Evolutionary conservation across 2,113 vertebrate genomes (phyloP).

Genomic region (Chamaetylas fuelleborni): DNA sequence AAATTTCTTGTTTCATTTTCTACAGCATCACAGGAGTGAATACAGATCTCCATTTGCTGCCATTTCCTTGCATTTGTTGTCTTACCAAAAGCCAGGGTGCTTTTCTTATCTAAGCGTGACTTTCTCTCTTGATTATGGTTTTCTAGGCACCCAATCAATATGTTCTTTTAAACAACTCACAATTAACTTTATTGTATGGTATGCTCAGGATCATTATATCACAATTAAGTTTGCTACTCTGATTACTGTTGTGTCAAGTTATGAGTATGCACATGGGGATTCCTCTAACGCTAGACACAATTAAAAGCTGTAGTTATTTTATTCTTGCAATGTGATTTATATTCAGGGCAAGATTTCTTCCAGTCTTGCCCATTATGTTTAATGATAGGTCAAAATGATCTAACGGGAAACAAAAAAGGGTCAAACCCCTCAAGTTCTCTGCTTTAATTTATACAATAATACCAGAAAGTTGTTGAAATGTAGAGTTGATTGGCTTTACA

Average conservation of each 20-base stretch:
- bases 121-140: not conserved
- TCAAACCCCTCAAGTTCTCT: not conserved
- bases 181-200: not conserved
- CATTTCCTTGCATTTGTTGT: not conserved
- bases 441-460: not conserved
- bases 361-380: not conserved
- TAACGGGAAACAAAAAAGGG: not conserved
- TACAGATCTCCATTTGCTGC: not conserved
- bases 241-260: not conserved
- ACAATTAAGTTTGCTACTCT: slow-evolving; percentile 27
- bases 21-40: not conserved
- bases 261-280: not conserved
- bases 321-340: not conserved
- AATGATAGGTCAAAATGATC: slow-evolving; percentile 6
- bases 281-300: not conserved
- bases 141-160: not conserved
- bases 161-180: not conserved
- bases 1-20: not conserved
- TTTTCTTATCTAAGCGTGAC: not conserved
- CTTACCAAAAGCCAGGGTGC: not conserved
- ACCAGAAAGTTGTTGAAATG: not conserved
- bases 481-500: not conserved
- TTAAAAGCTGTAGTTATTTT: slow-evolving; percentile 4
- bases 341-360: not conserved
- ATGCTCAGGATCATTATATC: slow-evolving; percentile 26